Percentiles rank a stretch among this genome's conserved stretches.
phyloP scores from a whole-genome alignment of 1,140 invertebrate genomes.

The Drosophila aff. region DNA sequence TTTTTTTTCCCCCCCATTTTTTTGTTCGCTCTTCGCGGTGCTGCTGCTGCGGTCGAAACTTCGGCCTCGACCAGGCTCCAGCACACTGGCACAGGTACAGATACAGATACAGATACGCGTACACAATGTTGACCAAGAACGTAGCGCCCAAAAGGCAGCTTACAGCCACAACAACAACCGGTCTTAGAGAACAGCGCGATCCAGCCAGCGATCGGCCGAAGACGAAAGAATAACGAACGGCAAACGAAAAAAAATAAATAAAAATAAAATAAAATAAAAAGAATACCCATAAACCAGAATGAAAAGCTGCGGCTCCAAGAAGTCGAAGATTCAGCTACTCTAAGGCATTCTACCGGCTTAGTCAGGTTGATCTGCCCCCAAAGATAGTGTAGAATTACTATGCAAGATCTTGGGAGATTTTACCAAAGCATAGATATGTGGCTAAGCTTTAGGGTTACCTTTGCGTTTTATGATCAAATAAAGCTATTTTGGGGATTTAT shows the following conservation, averaged over 20 bases:
- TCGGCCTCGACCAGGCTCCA: constrained; percentile 73
- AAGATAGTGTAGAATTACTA: constrained; percentile 6
- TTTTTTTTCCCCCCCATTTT: constrained; percentile 13
- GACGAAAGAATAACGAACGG: constrained; percentile 60
- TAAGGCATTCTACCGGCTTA: background rate
- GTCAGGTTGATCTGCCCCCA: background rate
- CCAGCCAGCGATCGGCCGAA: constrained; percentile 37
- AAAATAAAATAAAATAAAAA: constrained; percentile 23
- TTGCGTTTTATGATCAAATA: background rate
- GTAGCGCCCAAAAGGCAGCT: constrained; percentile 62
- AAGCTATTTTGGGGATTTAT: too few species aligned
- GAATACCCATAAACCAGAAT: constrained; percentile 36
- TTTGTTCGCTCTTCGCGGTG: constrained; percentile 26
- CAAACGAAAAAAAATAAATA: constrained; percentile 11
- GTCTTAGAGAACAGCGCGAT: constrained; percentile 63
- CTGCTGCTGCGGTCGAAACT: constrained; percentile 53
- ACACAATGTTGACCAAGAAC: constrained; percentile 73
- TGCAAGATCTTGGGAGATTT: background rate
- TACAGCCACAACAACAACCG: constrained; percentile 72
- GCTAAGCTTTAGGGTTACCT: background rate
- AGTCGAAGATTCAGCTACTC: constrained; percentile 36
- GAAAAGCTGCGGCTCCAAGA: constrained; percentile 27
- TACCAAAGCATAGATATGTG: background rate
- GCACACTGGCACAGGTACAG: constrained; percentile 25
- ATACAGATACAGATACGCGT: constrained; percentile 22